Conservation (phyloP, 2,113 vertebrate genomes). For the Stictonetta naevosa region DNA sequence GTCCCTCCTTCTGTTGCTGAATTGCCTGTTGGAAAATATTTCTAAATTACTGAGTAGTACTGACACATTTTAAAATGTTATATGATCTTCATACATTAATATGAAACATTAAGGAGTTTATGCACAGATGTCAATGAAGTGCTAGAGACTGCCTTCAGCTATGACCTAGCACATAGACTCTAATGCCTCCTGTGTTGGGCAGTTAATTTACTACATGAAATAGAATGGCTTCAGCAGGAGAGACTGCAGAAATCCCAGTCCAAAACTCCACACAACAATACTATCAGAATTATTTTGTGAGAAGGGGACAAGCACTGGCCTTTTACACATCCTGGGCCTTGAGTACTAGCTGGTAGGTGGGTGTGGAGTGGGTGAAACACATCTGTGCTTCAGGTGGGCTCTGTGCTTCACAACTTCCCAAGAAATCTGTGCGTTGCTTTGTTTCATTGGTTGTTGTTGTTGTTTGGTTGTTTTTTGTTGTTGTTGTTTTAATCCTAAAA, state of each 20-base stretch:
- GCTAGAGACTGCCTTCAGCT: not conserved
- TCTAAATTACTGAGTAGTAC: not conserved
- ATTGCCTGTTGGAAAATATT: not conserved
- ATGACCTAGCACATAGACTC: not conserved
- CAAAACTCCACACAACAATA: too few species aligned
- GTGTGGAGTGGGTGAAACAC: not conserved
- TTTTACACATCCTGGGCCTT: not conserved
- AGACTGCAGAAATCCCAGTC: not conserved
- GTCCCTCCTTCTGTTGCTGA: not conserved
- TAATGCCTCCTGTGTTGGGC: fast-evolving
- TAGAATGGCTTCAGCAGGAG: not conserved
- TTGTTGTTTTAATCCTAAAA: not conserved
- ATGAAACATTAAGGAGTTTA: not conserved
- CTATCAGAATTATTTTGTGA: not conserved
- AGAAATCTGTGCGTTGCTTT: not conserved
- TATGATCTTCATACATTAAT: not conserved
- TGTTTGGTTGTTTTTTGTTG: too few species aligned
- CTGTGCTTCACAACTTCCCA: not conserved
- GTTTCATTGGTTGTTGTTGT: too few species aligned
- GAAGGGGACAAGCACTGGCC: not conserved
- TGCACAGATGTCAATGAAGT: not conserved
- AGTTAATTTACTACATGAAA: not conserved
- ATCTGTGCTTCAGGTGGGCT: not conserved
- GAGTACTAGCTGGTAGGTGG: not conserved
- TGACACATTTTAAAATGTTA: not conserved